Conservation (phyloP, 2,113 vertebrate species). For the Cettia cetti region DNA sequence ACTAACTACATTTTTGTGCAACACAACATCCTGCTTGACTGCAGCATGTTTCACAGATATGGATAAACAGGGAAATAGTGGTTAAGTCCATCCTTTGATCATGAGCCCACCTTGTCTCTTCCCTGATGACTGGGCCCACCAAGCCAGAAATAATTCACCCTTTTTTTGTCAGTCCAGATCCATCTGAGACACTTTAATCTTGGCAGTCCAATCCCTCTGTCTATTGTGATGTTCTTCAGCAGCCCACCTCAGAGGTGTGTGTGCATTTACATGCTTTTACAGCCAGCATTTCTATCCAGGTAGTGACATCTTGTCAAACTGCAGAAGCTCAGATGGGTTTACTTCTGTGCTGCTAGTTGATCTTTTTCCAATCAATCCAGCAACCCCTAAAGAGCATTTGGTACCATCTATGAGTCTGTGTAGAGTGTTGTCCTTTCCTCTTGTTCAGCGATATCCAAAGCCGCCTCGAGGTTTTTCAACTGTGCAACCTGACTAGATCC, state of each 20-base stretch:
- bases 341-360: not conserved
- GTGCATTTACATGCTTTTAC: not conserved
- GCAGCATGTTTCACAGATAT: not conserved
- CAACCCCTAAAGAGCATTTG: not conserved
- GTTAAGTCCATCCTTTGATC: not conserved
- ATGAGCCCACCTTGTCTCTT: not conserved
- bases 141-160: not conserved
- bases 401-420: too few relatives aligned
- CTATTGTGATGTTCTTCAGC: not conserved
- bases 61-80: not conserved
- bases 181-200: not conserved
- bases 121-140: not conserved
- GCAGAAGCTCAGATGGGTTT: not conserved
- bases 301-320: not conserved
- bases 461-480: not conserved
- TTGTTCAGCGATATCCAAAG: not conserved
- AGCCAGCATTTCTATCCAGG: not conserved
- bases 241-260: fast-evolving
- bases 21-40: not conserved
- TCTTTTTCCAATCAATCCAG: not conserved
- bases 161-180: not conserved
- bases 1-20: too few relatives aligned
- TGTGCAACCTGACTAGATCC: not conserved
- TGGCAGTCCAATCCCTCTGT: not conserved
- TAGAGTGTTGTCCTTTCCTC: not conserved